Evolutionary conservation across 2,113 vertebrate species (phyloP), one percentile per base, ranked within the genome.

Genomic region (Perca fluviatilis): DNA sequence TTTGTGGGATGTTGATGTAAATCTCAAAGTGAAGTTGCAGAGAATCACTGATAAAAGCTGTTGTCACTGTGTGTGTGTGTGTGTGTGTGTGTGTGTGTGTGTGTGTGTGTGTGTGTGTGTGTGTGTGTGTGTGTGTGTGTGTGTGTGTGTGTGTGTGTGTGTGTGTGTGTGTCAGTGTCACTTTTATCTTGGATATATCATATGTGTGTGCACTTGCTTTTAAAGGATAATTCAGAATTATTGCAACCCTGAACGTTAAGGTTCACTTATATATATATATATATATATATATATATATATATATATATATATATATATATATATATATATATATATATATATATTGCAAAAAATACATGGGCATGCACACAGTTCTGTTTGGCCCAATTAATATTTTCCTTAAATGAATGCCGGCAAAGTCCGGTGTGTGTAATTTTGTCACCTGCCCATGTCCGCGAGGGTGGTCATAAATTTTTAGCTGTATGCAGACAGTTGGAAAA

Each of bases 1-100:
- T 85, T 74, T 18, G 54, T 79, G 60, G 16, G 18, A 53, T 61
- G 80, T 63, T 46, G 64, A 74, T 46, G 69, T 36, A 27, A 66
- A 40, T 81, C 70, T 78, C 15, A 64, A 71, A 66, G 33, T 51
- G 47, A 77, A 19, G 36, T 43, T 73, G 57, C 40, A 53, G 63
- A 68, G 58, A 79, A 54, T 61, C 30, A 54, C 43, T 5, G 7
- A 66, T 19, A 57, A 65, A 68, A 61, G 56, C 63, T 58, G 74
- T 53, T 74, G 68, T 57, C 43, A 65, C n/a, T 61, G 25, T 23
- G 57, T 51, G 36, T 25, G 65, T 19, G 1, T 27, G 25, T 25
- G 25, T 27, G 27, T 27, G 27, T 27, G 27, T 27, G 27, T 27
- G 27, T 27, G 27, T 61, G 25, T 23, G 57, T 46, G 36, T 18